phyloP scores from a whole-genome alignment of 1,140 invertebrate species.

The Drosophila nikananu region DNA sequence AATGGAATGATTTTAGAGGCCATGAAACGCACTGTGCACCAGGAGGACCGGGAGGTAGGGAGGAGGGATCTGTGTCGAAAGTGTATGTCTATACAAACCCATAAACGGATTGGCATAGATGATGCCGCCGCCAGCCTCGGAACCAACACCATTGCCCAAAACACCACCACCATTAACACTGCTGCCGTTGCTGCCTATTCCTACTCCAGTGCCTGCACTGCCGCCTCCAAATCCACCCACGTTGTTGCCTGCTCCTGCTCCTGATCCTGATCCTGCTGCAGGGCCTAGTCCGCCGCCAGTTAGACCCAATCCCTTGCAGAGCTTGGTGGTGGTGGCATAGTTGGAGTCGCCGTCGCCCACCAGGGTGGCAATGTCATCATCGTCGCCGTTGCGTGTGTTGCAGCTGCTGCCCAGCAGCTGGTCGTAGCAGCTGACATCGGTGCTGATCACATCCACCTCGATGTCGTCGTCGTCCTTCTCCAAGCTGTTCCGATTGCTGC shows the following conservation, averaged over 20 bases:
- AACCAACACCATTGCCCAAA: constrained; percentile 46
- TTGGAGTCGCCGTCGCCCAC: constrained; percentile 67
- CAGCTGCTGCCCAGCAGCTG: constrained; percentile 81
- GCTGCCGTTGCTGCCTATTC: constrained; percentile 14
- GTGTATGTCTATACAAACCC: constrained; percentile 77
- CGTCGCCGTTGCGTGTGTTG: constrained; percentile 81
- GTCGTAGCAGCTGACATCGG: constrained; percentile 84
- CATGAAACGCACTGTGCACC: constrained; percentile 14
- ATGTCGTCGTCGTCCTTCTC: constrained; percentile 84
- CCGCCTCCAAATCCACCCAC: constrained; percentile 3
- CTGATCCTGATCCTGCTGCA: not conserved
- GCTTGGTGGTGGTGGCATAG: constrained; percentile 59
- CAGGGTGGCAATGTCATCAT: constrained; percentile 74
- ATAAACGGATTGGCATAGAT: constrained; percentile 85
- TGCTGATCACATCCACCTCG: constrained; percentile 84
- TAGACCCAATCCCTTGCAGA: constrained; percentile 34
- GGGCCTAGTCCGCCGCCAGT: constrained; percentile 1
- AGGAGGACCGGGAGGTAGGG: constrained; percentile 69
- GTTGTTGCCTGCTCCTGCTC: not conserved
- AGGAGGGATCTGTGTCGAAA: constrained; percentile 31
- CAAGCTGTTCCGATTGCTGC: constrained; percentile 81
- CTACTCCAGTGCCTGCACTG: not conserved
- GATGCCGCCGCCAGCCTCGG: constrained; percentile 67
- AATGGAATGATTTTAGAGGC: not conserved
- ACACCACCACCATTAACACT: constrained; percentile 37